Conservation (phyloP, 92 coral and sea anemone genomes). For the Pocillopora grandis region DNA sequence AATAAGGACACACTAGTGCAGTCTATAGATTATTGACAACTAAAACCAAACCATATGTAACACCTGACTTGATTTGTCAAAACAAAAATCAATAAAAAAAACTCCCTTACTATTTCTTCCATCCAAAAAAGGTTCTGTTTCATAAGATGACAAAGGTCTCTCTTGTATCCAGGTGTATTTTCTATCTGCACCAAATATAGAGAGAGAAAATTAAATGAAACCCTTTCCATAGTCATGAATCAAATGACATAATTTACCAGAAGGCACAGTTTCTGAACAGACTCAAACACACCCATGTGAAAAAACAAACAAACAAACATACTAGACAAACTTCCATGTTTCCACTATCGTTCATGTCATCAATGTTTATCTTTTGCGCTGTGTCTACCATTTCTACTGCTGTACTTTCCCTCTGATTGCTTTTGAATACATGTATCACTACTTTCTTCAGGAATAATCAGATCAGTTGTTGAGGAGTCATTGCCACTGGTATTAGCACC, state of each 20-base stretch:
- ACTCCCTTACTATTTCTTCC: conserved; percentile 28
- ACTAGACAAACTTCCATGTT: conserved; percentile 5
- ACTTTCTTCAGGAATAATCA: neutral
- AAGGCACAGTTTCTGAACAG: no score
- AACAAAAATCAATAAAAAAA: neutral
- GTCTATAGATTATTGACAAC: no score
- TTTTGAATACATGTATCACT: conserved; percentile 27
- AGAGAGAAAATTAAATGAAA: no score
- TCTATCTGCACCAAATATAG: neutral
- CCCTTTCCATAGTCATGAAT: no score
- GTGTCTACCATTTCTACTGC: conserved; percentile 28
- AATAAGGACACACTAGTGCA: no score
- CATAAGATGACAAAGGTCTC: conserved; percentile 15
- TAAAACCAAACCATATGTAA: no score
- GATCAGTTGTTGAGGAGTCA: no score
- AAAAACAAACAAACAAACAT: neutral
- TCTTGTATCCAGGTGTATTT: conserved; percentile 36
- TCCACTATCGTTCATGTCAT: neutral
- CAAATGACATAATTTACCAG: no score
- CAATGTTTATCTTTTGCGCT: neutral
- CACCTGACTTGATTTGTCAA: no score
- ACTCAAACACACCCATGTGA: no score
- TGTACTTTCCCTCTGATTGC: conserved; percentile 31
- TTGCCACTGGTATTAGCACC: no score
- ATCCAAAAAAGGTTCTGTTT: conserved; percentile 35